A percentile compares a stretch with the other conserved stretches of the same genome.
phyloP scores from a whole-genome alignment of 2,888 invertebrate genomes.

The Drosophila dives region DNA sequence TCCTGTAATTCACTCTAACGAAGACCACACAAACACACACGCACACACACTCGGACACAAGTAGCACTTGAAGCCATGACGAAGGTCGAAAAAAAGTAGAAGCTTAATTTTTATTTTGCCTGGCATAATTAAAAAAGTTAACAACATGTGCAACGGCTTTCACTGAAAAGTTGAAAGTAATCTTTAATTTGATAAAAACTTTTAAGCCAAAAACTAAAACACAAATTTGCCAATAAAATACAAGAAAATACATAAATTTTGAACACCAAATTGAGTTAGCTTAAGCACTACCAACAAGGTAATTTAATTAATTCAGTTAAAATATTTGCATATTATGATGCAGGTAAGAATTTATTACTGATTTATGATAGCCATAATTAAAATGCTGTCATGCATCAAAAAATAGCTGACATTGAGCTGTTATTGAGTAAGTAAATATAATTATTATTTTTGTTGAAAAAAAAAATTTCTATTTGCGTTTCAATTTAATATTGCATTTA shows the following conservation, averaged over 20 bases:
- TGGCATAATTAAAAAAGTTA: conserved; percentile 67
- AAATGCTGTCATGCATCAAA: background rate
- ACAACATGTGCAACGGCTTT: conserved; percentile 34
- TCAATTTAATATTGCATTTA: background rate
- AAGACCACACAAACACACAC: conserved; percentile 23
- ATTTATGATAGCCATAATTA: background rate
- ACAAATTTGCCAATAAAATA: background rate
- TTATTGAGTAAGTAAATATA: background rate
- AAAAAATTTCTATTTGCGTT: background rate
- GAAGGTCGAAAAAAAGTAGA: conserved; percentile 48
- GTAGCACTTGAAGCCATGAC: conserved; percentile 38
- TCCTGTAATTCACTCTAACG: conserved; percentile 48
- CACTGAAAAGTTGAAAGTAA: conserved; percentile 35
- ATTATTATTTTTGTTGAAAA: background rate
- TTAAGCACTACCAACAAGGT: background rate
- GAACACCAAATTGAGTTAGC: background rate
- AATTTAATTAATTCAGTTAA: conserved; percentile 8
- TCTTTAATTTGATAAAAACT: conserved; percentile 35
- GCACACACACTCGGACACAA: conserved; percentile 34
- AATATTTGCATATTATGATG: background rate
- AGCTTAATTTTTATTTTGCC: conserved; percentile 57
- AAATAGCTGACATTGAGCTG: background rate
- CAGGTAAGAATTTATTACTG: background rate
- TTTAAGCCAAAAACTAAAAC: conserved; percentile 9
- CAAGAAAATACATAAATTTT: background rate